Conservation (phyloP, 1,140 invertebrate genomes). For the Nebria ingens region DNA sequence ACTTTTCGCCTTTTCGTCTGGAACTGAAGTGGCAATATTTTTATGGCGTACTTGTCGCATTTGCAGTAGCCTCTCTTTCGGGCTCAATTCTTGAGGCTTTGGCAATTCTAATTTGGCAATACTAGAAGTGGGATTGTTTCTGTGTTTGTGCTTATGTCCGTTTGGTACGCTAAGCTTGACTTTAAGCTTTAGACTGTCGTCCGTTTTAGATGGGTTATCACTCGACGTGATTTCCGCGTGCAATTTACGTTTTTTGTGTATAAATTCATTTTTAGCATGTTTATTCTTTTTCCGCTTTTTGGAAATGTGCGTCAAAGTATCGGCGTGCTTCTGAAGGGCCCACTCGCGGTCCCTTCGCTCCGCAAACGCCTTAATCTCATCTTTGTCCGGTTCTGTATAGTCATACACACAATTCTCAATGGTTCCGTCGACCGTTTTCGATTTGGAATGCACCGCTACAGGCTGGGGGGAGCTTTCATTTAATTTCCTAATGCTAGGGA, state of each 20-base stretch:
- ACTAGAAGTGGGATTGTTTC: conserved; percentile 8
- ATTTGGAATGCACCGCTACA: not conserved
- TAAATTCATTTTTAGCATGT: conserved; percentile 28
- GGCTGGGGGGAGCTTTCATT: conserved; percentile 5
- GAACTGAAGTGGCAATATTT: conserved; percentile 17
- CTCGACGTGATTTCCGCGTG: conserved; percentile 31
- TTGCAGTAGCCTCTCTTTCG: conserved; percentile 31
- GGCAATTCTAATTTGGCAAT: not conserved
- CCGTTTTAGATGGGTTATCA: conserved; percentile 13
- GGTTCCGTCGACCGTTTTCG: not conserved
- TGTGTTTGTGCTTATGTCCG: conserved; percentile 30
- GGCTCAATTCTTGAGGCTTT: conserved; percentile 17
- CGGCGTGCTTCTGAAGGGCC: conserved; percentile 28
- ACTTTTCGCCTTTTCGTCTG: conserved; percentile 21
- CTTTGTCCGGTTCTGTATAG: conserved; percentile 31
- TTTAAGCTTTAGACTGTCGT: conserved; percentile 30
- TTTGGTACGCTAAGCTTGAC: conserved; percentile 31
- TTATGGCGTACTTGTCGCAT: conserved; percentile 33
- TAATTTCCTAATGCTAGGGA: not conserved
- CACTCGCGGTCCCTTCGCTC: conserved; percentile 32
- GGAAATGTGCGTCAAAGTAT: conserved; percentile 23
- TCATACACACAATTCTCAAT: conserved; percentile 25
- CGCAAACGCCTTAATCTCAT: conserved; percentile 31
- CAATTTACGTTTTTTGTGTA: conserved; percentile 27
- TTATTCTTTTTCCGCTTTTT: conserved; percentile 24